Evolutionary conservation across 2,113 vertebrate species (phyloP).

Genomic region (Tursiops truncatus): DNA sequence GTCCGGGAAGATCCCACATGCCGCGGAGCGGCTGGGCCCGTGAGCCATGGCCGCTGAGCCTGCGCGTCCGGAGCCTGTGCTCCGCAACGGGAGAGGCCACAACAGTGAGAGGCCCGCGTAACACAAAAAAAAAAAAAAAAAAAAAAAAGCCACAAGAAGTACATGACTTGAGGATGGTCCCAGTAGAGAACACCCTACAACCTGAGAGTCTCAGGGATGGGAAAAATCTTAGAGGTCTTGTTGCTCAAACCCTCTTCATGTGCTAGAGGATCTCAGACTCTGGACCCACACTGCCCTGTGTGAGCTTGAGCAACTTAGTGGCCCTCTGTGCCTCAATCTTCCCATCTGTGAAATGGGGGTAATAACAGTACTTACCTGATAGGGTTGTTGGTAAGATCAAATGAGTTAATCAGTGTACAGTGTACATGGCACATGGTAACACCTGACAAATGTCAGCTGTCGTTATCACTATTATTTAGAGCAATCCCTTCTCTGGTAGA

Average conservation of each 20-base stretch:
- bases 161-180: not conserved
- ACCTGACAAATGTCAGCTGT: too few relatives aligned
- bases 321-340: not conserved
- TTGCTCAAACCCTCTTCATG: not conserved
- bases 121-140: too few relatives aligned
- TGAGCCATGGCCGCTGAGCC: too few relatives aligned
- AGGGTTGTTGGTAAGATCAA: not conserved
- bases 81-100: too few relatives aligned
- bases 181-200: slow-evolving; percentile 27
- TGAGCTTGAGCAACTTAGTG: not conserved
- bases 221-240: not conserved
- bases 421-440: rapidly evolving
- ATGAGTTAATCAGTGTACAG: too few relatives aligned
- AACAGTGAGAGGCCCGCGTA: too few relatives aligned
- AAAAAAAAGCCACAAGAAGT: not conserved
- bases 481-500: too few relatives aligned
- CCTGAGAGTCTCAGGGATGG: not conserved
- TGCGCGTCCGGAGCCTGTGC: too few relatives aligned
- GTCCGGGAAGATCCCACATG: too few relatives aligned
- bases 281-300: rapidly evolving
- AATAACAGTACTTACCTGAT: not conserved
- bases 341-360: not conserved
- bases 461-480: too few relatives aligned
- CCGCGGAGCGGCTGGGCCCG: too few relatives aligned
- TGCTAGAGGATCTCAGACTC: not conserved